Conservation (phyloP, 2,797 vertebrate species). For the Poliocrania exsul region DNA sequence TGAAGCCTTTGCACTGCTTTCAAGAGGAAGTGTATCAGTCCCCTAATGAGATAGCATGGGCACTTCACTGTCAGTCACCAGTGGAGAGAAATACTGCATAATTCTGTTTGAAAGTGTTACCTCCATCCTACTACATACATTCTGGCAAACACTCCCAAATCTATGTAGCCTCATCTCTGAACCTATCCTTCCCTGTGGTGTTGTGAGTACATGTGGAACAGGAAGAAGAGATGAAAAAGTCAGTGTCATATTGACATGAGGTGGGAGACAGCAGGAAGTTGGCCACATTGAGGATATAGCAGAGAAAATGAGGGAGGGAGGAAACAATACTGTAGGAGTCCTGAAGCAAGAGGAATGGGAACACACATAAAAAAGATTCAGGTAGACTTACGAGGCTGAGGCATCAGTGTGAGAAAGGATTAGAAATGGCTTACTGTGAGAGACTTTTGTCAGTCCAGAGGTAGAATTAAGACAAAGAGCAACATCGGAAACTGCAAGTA, state of each 20-base stretch:
- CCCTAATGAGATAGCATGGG: not conserved
- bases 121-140: not conserved
- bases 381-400: not conserved
- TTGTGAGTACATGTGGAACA: fast-evolving
- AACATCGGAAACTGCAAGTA: not conserved
- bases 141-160: not conserved
- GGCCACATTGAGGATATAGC: fast-evolving
- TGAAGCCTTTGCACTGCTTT: slow-evolving; percentile 8
- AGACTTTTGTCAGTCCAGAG: not conserved
- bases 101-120: not conserved
- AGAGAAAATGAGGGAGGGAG: not conserved
- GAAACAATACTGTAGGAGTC: not conserved
- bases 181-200: fast-evolving
- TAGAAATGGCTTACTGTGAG: not conserved
- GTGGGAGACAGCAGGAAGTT: not conserved
- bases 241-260: not conserved
- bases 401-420: not conserved
- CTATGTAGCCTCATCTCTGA: not conserved
- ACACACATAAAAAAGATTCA: not conserved
- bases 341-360: not conserved
- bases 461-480: not conserved
- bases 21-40: not conserved
- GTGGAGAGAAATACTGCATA: not conserved
- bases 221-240: not conserved
- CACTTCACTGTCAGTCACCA: not conserved